Base-by-base conservation (phyloP, 1,140 invertebrate species). In the Drosophila trapezifrons region DNA sequence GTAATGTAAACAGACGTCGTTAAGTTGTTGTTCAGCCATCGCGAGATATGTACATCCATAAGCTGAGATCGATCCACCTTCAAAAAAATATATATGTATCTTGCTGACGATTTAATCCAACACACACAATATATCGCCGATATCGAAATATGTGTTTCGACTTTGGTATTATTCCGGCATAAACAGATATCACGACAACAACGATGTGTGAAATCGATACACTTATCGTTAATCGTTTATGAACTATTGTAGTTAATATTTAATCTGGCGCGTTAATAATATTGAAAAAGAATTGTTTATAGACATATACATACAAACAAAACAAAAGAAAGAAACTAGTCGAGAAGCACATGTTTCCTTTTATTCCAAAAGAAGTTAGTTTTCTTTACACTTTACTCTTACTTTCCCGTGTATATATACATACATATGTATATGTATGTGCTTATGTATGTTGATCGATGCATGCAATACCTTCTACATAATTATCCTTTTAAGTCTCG, bases 21-120 rank as follows among this genome's bases (percentile, higher is more conserved):
- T 89, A 89, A 89, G 47, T 79, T 76, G 45, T 76, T 52, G 65
- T 76, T 52, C 58, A 85, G 81, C 73, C 69, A 76, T 47, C 58
- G 60, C 73, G 77, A 59, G 38, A 60, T 55, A 57, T 69, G 51
- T 54, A 60, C 58, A 55, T 52, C 64, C 51, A 80, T 52, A 52
- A 29, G 49, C 49, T 32, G 81, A 75, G 69, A 52, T 35, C 49
- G 65, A 86, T 86, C 76, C 78, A 85, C 65, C 69, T 66, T 64
- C 64, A 75, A 78, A 47, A n/a, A 63, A 72, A 52, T 52, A 35
- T 35, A 20, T 32, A 52, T 35, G 29, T 75, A 78, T 80, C 78
- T 78, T 76, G 78, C 76, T 80, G 67, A 72, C 58, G 70, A 80
- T 86, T 85, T 78, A 74, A 77, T 10, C 51, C 63, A 55, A 77